Conservation (phyloP, 2,888 invertebrate species). For the Marasmarcha lunaedactyla region DNA sequence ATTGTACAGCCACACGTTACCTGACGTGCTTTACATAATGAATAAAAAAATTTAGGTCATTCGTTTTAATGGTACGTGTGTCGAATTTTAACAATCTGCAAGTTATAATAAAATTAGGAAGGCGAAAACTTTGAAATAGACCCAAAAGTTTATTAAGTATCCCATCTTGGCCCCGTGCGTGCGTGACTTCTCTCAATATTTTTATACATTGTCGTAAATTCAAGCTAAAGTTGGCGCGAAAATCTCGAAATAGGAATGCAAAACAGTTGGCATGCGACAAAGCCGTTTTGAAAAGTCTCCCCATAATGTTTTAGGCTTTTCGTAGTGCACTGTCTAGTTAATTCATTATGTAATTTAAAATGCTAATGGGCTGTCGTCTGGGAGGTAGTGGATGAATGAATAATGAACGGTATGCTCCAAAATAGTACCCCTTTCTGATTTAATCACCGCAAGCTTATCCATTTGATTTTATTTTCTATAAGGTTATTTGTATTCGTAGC, state of each 20-base stretch:
- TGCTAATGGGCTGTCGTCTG: constrained; percentile 55
- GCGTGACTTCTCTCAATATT: too few relatives aligned
- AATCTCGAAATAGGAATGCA: not conserved
- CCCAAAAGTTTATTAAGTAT: too few relatives aligned
- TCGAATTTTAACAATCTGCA: too few relatives aligned
- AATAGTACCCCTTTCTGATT: constrained; percentile 32
- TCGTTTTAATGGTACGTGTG: too few relatives aligned
- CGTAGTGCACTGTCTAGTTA: constrained; percentile 25
- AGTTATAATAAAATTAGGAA: too few relatives aligned
- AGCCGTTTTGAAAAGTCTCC: not conserved
- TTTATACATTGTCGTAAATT: not conserved
- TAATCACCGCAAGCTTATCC: constrained; percentile 22
- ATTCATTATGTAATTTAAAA: constrained; percentile 60
- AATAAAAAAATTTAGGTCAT: too few relatives aligned
- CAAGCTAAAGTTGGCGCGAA: not conserved
- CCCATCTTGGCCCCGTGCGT: too few relatives aligned
- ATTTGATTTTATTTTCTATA: constrained; percentile 6
- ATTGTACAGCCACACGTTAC: not conserved
- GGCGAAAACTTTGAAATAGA: too few relatives aligned
- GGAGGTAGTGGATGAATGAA: constrained; percentile 35
- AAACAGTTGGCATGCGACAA: not conserved
- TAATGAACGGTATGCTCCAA: constrained; percentile 42
- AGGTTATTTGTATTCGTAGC: not conserved
- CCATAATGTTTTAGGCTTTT: constrained; percentile 1
- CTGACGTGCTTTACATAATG: too few relatives aligned